phyloP scores from a whole-genome alignment of 2,113 vertebrate species.

The Bos javanicus region DNA sequence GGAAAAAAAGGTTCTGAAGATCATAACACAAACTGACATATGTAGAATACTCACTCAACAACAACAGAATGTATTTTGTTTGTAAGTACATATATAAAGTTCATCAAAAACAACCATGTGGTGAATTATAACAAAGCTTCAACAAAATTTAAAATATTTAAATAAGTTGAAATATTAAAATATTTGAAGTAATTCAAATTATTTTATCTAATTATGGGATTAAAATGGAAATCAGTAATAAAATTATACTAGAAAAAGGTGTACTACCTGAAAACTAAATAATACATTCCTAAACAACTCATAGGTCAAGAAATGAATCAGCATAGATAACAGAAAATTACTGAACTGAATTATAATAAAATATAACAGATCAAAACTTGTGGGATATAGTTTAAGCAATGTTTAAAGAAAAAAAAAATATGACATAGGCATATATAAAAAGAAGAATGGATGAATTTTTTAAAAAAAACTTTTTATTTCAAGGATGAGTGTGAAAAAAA shows the following conservation, averaged over 20 bases:
- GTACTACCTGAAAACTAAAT: not conserved
- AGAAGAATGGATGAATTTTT: not conserved
- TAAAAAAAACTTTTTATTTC: not conserved
- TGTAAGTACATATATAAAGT: not conserved
- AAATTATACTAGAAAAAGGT: not conserved
- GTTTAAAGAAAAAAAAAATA: not conserved
- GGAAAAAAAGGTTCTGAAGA: not conserved
- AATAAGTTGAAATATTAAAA: not conserved
- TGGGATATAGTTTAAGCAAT: not conserved
- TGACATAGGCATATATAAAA: not conserved
- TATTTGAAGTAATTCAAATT: not conserved
- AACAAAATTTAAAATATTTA: not conserved
- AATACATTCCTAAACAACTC: not conserved
- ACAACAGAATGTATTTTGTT: not conserved
- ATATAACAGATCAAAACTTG: not conserved
- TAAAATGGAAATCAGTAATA: not conserved
- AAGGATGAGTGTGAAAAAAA: not conserved
- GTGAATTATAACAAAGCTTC: not conserved
- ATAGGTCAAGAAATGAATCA: not conserved
- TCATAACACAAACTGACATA: not conserved
- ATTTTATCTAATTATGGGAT: not conserved
- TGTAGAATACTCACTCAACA: not conserved
- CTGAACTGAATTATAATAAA: not conserved
- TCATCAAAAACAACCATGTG: not conserved
- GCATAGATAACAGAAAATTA: not conserved